Base-by-base conservation (phyloP, 1,140 invertebrate genomes). In the Drosophila jambulina region DNA sequence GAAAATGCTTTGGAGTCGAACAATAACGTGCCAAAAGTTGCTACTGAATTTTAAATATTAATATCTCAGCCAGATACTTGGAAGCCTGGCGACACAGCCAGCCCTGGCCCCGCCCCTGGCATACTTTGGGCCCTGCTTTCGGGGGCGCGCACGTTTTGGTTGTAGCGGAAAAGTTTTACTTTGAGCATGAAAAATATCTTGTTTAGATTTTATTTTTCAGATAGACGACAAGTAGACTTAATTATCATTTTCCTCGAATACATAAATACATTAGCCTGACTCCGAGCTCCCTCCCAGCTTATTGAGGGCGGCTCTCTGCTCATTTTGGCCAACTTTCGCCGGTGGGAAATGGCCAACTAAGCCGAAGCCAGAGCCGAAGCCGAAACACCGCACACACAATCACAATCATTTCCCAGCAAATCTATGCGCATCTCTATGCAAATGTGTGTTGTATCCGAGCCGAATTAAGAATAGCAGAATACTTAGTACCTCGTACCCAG, bases 1-100 rank as follows among this genome's bases (percentile, higher is more conserved):
- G 32, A 69, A 63, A 62, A 78, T 77, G 75, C 75, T 77, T 32
- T 61, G 61, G 59, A 91, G 78, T 80, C 86, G 67, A 91, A 91
- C 88, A 91, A 91, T 91, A 91, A 91, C 88, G 88, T 91, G 88
- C 88, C 88, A 91, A 91, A 91, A 91, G 77, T 91, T 77, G 88
- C 88, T 91, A 91, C 88, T 88, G 88, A 86, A 91, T 91, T 91
- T 91, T 88, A 81, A 91, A 91, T 88, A 91, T 91, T 90, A 90
- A 90, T 90, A 85, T 90, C 80, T 87, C 70, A 27, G 75, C 56
- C 57, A 75, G 65, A 17, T 51, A 67, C 23, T 67, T 19, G 53
- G 29, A 59, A 42, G 48, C 72, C 75, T 84, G 72, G 80, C 49
- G 63, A 54, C 64, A 46, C n/a, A 48, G 29, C 76, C 49, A 12